A percentile compares a stretch with the other conserved stretches of the same genome.
phyloP scores from a whole-genome alignment of 2,113 vertebrate genomes.

The Sebastes schlegelii region DNA sequence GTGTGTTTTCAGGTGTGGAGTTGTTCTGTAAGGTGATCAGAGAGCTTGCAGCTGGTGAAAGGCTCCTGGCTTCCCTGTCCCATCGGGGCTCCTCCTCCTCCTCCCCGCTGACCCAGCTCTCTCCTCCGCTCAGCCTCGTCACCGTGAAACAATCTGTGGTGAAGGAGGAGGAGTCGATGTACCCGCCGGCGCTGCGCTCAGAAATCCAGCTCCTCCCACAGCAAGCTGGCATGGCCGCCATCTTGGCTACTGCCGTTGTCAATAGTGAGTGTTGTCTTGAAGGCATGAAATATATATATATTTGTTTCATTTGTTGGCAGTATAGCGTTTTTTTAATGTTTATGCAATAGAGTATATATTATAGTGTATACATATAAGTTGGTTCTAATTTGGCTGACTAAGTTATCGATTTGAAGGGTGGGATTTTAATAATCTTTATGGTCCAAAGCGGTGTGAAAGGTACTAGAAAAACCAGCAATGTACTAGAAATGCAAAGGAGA shows the following conservation, averaged over 20 bases:
- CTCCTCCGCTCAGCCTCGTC: conserved; percentile 68
- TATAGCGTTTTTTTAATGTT: neutral
- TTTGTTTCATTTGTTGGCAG: neutral
- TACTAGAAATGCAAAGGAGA: neutral
- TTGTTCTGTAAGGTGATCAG: conserved; percentile 91
- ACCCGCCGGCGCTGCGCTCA: conserved; percentile 79
- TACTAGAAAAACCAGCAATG: neutral
- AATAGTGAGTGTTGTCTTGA: conserved; percentile 90
- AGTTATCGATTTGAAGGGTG: neutral
- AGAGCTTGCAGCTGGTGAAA: conserved; percentile 79
- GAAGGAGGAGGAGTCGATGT: conserved; percentile 83
- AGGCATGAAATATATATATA: neutral
- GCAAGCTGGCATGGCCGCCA: conserved; percentile 97
- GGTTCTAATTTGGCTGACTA: neutral
- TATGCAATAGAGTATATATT: neutral
- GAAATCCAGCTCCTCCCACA: conserved; percentile 98
- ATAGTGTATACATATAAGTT: neutral
- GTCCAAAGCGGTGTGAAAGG: neutral
- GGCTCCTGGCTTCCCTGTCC: conserved; percentile 77
- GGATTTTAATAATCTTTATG: neutral
- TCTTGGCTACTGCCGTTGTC: conserved; percentile 93
- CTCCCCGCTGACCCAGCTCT: conserved; percentile 58
- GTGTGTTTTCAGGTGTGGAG: conserved; percentile 81
- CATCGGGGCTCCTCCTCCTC: conserved; percentile 55
- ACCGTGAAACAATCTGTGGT: conserved; percentile 55